A percentile compares a stretch with the other conserved stretches of the same genome.
phyloP scores from a whole-genome alignment of 2,888 invertebrate species.

The Hanleya hanleyi region DNA sequence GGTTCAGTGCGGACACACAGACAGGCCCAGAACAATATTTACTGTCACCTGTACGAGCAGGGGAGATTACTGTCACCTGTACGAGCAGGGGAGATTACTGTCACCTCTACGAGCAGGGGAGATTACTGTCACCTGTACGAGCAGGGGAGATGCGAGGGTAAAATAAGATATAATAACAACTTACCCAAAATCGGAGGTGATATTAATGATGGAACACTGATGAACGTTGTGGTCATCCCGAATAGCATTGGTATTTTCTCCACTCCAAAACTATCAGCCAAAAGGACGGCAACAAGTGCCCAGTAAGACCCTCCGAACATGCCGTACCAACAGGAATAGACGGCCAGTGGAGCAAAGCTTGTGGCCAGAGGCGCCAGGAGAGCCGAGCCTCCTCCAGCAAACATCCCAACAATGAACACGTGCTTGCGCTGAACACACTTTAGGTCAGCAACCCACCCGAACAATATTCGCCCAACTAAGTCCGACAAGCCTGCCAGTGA shows the following conservation, averaged over 20 bases:
- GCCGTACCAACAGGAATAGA: slow-evolving; percentile 2
- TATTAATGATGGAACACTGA: not conserved
- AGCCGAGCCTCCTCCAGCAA: not conserved
- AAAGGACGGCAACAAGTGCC: not conserved
- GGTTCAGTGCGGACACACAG: too few relatives aligned
- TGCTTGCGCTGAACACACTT: not conserved
- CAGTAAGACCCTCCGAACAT: slow-evolving; percentile 5
- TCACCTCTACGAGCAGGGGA: too few relatives aligned
- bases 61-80: too few relatives aligned
- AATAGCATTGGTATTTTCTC: not conserved
- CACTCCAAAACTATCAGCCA: not conserved
- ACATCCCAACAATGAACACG: not conserved
- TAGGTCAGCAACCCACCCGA: not conserved
- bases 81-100: too few relatives aligned
- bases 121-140: too few relatives aligned
- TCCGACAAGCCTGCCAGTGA: not conserved
- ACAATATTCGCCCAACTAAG: not conserved
- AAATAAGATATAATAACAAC: too few relatives aligned
- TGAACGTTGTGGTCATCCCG: not conserved
- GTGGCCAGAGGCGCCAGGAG: not conserved
- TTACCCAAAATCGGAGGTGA: not conserved
- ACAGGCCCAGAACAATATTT: too few relatives aligned
- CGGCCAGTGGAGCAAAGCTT: not conserved
- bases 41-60: too few relatives aligned
- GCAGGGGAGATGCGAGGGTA: too few relatives aligned